Evolutionary conservation across 2,888 invertebrate species (phyloP).

Genomic region (Pristionchus entomophagus): DNA sequence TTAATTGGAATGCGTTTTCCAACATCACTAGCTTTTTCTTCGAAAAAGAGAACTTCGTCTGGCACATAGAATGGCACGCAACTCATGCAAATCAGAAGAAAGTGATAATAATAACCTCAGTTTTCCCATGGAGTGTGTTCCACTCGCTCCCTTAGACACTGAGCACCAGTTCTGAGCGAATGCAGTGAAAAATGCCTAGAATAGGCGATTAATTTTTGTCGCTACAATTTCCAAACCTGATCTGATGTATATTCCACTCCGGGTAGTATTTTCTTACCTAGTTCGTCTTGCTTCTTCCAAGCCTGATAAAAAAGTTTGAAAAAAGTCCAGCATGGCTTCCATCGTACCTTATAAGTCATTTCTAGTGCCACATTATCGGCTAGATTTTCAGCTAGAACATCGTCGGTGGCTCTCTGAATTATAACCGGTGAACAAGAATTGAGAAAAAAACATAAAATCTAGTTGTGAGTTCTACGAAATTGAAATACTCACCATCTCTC

Average conservation of each 20-base stretch:
- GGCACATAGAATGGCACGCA: too few species aligned
- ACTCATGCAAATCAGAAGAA: not conserved
- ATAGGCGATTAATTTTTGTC: too few species aligned
- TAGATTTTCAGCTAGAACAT: conserved; percentile 2
- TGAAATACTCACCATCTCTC: not conserved
- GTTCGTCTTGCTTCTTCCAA: conserved; percentile 37
- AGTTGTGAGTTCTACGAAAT: not conserved
- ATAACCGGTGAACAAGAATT: too few species aligned
- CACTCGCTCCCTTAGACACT: not conserved
- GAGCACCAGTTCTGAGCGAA: conserved; percentile 35
- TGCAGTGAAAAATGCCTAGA: conserved; percentile 16
- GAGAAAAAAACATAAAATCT: too few species aligned
- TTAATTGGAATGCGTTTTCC: not conserved
- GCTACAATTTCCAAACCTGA: not conserved
- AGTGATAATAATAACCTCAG: not conserved
- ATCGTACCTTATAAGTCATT: conserved; percentile 31
- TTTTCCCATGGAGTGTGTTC: not conserved
- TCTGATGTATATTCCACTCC: conserved; percentile 27
- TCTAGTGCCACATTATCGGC: conserved; percentile 32
- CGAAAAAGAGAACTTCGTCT: not conserved
- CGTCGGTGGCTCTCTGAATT: not conserved
- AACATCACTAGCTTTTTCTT: not conserved
- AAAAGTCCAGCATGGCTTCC: not conserved
- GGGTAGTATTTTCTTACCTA: not conserved
- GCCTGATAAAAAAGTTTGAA: not conserved